Conservation (phyloP, 2,888 invertebrate genomes). For the Eristalis intricaria region DNA sequence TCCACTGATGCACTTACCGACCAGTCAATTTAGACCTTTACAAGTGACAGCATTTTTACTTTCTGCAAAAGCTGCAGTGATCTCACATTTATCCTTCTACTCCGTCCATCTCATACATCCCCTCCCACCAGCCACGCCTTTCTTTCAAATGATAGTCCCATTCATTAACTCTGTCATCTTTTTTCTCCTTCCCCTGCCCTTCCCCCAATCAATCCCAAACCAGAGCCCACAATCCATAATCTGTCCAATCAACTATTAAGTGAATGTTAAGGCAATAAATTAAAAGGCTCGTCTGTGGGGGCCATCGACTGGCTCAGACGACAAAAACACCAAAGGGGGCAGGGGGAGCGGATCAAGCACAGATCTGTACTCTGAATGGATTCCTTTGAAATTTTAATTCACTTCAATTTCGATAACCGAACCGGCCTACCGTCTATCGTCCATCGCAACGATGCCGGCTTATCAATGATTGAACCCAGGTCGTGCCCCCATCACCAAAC, state of each 20-base stretch:
- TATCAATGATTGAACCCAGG: slow-evolving; percentile 39
- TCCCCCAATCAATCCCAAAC: neutral
- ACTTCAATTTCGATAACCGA: slow-evolving; percentile 12
- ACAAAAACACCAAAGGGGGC: too few relatives aligned
- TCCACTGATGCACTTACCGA: too few relatives aligned
- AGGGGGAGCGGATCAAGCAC: too few relatives aligned
- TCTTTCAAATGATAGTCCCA: too few relatives aligned
- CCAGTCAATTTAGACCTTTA: too few relatives aligned
- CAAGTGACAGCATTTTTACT: too few relatives aligned
- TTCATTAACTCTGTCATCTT: too few relatives aligned
- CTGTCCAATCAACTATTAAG: slow-evolving; percentile 8
- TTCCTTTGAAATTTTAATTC: slow-evolving; percentile 16
- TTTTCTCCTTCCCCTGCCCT: too few relatives aligned
- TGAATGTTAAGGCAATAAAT: slow-evolving; percentile 31
- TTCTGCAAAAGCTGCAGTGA: too few relatives aligned
- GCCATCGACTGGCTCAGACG: neutral
- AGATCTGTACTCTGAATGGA: neutral
- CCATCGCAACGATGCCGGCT: slow-evolving; percentile 18
- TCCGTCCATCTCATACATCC: too few relatives aligned
- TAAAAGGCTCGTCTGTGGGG: slow-evolving; percentile 5
- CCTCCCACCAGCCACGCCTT: too few relatives aligned
- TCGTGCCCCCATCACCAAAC: neutral
- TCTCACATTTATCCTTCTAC: too few relatives aligned
- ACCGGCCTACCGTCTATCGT: neutral
- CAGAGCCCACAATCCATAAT: slow-evolving; percentile 4